Percentiles rank a stretch among this genome's conserved stretches.
Conservation (phyloP, 2,113 vertebrate genomes). For the Platichthys flesus region DNA sequence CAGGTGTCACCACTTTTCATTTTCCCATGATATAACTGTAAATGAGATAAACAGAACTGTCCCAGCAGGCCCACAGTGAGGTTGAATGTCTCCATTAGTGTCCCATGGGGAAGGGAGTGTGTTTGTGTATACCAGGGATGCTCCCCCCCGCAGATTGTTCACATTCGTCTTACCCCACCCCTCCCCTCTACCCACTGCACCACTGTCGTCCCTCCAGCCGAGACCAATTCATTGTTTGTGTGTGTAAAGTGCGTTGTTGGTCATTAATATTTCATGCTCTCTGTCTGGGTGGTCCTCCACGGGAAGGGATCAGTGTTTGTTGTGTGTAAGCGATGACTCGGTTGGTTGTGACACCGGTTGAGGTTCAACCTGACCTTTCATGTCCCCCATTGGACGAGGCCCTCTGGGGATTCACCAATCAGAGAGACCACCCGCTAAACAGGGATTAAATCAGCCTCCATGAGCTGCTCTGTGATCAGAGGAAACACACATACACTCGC, state of each 20-base stretch:
- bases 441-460: conserved; percentile 54
- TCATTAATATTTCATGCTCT: conserved; percentile 72
- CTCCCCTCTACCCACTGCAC: conserved; percentile 1
- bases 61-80: conserved; percentile 43
- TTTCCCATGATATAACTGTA: conserved; percentile 42
- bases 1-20: conserved; percentile 33
- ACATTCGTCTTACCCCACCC: conserved; percentile 28
- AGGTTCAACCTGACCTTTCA: conserved; percentile 57
- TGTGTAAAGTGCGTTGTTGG: conserved; percentile 40
- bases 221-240: conserved; percentile 43
- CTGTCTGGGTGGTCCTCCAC: conserved; percentile 39
- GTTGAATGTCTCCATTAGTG: conserved; percentile 55
- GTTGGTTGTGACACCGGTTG: conserved; percentile 43
- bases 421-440: conserved; percentile 19
- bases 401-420: conserved; percentile 63
- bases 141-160: conserved; percentile 50
- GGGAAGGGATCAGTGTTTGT: conserved; percentile 7
- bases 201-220: conserved; percentile 25
- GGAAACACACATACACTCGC: background rate
- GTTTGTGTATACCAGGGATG: conserved; percentile 30
- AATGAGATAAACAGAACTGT: conserved; percentile 54
- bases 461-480: conserved; percentile 40
- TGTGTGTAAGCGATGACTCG: conserved; percentile 35
- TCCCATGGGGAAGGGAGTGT: conserved; percentile 55
- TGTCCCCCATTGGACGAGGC: conserved; percentile 47